phyloP scores from a whole-genome alignment of 2,888 invertebrate genomes.

The Callinectes sapidus region DNA sequence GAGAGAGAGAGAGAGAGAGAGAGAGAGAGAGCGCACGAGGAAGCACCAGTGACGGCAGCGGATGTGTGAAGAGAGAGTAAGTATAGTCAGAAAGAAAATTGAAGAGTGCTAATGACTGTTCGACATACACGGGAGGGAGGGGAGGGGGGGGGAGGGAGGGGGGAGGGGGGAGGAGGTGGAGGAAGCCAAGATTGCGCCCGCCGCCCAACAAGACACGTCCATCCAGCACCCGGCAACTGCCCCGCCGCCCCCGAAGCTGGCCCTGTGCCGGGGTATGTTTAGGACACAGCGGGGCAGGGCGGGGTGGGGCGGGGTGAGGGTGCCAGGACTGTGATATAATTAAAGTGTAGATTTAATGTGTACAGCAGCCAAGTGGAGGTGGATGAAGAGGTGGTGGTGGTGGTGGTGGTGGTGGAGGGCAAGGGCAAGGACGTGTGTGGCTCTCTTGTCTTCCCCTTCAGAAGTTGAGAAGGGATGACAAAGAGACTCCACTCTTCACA shows the following conservation, averaged over 20 bases:
- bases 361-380: neutral
- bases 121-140: neutral
- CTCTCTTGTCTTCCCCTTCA: neutral
- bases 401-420: neutral
- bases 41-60: no score
- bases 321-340: neutral
- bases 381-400: neutral
- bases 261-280: constrained; percentile 14
- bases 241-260: neutral
- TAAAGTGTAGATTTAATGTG: neutral
- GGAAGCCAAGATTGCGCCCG: neutral
- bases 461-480: neutral
- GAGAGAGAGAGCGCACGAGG: no score
- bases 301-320: neutral
- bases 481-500: neutral
- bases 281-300: neutral
- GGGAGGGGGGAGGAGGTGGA: neutral
- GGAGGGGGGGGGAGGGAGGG: neutral
- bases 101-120: neutral
- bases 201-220: constrained; percentile 4
- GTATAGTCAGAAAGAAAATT: neutral
- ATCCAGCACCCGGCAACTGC: constrained; percentile 7
- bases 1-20: no score
- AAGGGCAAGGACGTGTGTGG: constrained; percentile 24
- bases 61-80: no score